These are phyloP conservation scores for Orthonyx spaldingii DNA, from an alignment of 2,113 vertebrate genomes.

Conservation along the genomic window DNA sequence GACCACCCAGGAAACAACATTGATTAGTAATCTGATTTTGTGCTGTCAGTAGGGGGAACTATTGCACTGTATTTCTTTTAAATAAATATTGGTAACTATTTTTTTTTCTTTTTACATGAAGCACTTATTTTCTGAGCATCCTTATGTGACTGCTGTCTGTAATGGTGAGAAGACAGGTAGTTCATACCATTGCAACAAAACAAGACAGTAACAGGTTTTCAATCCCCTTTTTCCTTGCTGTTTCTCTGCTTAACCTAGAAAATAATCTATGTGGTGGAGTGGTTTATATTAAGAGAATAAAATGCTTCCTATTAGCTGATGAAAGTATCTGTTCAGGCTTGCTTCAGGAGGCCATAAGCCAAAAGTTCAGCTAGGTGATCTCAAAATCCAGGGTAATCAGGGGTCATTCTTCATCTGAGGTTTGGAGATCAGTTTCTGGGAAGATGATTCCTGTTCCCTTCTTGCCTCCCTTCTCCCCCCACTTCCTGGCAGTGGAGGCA, in stretches of 20 bases:
- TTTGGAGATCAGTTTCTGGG: neutral
- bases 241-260: neutral
- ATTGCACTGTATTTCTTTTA: constrained; percentile 18
- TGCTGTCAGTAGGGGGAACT: constrained; percentile 59
- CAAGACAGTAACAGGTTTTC: neutral
- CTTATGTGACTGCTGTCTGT: neutral
- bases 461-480: neutral
- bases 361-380: neutral
- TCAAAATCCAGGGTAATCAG: neutral
- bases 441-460: neutral
- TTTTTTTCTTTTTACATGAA: neutral
- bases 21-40: neutral
- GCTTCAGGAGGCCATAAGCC: neutral
- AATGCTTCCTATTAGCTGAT: neutral
- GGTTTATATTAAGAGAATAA: neutral
- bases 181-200: neutral
- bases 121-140: neutral
- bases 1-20: neutral
- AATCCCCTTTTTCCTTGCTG: neutral
- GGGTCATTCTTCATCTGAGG: neutral
- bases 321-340: neutral
- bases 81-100: neutral
- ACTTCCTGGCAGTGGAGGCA: neutral
- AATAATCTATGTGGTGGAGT: neutral
- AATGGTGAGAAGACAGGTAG: neutral